These are phyloP conservation scores for Molossus molossus DNA, from an alignment of 2,797 vertebrate species.

Conservation along the genomic window DNA sequence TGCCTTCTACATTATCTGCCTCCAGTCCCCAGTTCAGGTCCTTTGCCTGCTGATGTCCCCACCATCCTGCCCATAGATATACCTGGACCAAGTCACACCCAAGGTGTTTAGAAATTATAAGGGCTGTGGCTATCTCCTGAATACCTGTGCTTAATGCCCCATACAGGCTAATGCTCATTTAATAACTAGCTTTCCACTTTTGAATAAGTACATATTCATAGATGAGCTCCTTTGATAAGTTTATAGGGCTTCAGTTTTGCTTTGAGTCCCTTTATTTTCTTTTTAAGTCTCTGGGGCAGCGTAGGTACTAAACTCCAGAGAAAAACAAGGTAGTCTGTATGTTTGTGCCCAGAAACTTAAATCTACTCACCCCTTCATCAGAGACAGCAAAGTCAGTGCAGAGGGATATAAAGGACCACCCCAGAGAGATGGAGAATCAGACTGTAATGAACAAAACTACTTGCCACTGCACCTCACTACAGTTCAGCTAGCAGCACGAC, in stretches of 20 bases:
- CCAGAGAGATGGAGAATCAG: slow-evolving; percentile 36
- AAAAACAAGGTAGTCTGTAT: background rate
- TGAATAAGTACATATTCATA: background rate
- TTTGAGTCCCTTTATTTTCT: background rate
- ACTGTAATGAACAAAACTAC: background rate
- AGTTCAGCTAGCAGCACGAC: background rate
- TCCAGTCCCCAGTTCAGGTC: background rate
- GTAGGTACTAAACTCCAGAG: background rate
- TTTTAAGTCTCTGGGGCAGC: background rate
- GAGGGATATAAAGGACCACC: background rate
- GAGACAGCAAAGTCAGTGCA: background rate
- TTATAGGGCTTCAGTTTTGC: background rate
- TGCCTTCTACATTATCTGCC: background rate
- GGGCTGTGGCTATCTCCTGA: background rate
- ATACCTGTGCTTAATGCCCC: background rate
- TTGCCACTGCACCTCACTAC: background rate
- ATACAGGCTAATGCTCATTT: background rate
- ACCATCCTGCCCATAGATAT: background rate
- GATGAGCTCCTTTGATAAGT: background rate
- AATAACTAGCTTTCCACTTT: background rate
- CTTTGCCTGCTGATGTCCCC: background rate
- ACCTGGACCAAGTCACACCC: background rate
- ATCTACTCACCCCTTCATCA: background rate
- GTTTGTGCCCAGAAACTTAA: background rate
- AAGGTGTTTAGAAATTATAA: background rate